Percentiles rank a stretch among this genome's conserved stretches.
Conservation (phyloP, 2,797 vertebrate species). For the Enteromius mattozi region DNA sequence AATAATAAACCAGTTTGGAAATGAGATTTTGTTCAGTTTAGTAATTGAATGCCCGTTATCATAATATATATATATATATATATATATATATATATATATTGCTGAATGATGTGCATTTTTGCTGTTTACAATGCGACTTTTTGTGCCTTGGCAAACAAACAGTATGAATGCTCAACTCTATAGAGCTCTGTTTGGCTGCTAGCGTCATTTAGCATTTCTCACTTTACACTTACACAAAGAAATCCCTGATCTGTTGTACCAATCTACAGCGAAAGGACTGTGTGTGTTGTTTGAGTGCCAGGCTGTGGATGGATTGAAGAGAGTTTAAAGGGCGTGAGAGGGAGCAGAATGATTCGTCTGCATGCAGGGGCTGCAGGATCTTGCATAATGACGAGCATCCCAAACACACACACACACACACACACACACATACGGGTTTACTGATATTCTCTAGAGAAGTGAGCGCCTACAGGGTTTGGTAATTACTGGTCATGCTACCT, state of each 20-base stretch:
- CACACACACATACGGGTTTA: neutral
- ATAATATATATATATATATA: neutral
- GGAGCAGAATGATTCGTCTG: slow-evolving; percentile 71
- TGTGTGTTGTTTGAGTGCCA: slow-evolving; percentile 43
- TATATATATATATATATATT: neutral
- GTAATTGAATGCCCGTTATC: neutral
- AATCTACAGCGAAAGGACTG: slow-evolving; percentile 17
- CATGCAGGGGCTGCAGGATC: slow-evolving; percentile 20
- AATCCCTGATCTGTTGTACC: slow-evolving; percentile 12
- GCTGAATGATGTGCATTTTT: neutral
- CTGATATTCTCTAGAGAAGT: slow-evolving; percentile 26
- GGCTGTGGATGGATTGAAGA: slow-evolving; percentile 62
- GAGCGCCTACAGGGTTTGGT: slow-evolving; percentile 16
- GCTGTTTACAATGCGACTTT: neutral
- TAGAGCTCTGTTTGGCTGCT: slow-evolving; percentile 30
- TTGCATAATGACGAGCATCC: slow-evolving; percentile 30
- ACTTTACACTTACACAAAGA: slow-evolving; percentile 45
- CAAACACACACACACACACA: neutral
- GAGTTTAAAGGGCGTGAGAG: slow-evolving; percentile 67
- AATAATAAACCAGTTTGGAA: neutral
- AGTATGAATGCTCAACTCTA: neutral
- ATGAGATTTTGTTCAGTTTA: neutral
- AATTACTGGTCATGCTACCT: slow-evolving; percentile 40
- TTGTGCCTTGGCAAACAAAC: slow-evolving; percentile 17
- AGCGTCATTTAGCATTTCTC: slow-evolving; percentile 45